Conservation (phyloP, 2,113 vertebrate genomes). For the Sinocyclocheilus rhinocerous region DNA sequence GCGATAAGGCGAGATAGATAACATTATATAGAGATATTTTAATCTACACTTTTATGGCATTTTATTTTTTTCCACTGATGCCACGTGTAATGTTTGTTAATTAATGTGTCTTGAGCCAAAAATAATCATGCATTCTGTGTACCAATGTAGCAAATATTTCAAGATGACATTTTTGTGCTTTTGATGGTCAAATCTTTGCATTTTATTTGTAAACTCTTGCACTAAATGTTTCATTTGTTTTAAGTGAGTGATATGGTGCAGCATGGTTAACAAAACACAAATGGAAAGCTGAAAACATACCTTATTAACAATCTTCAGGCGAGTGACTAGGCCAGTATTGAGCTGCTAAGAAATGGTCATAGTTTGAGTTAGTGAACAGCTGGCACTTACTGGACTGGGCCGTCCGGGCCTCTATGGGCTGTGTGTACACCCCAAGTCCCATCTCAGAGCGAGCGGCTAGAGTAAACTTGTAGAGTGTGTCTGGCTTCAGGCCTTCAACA, state of each 20-base stretch:
- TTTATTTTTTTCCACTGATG: not conserved
- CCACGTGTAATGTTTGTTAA: not conserved
- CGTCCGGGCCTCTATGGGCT: constrained; percentile 82
- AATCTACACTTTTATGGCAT: not conserved
- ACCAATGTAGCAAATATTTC: not conserved
- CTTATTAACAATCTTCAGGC: not conserved
- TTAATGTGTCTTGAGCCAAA: not conserved
- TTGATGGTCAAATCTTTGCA: not conserved
- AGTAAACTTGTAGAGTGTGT: constrained; percentile 87
- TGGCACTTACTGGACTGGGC: constrained; percentile 93
- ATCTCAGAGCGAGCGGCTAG: constrained; percentile 88
- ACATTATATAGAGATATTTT: not conserved
- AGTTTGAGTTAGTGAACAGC: not conserved
- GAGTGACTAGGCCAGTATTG: not conserved
- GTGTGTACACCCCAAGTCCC: constrained; percentile 90
- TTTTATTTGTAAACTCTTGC: not conserved
- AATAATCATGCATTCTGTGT: not conserved
- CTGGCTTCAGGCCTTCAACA: constrained; percentile 88
- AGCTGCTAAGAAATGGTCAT: not conserved
- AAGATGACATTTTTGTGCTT: not conserved
- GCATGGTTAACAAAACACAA: not conserved
- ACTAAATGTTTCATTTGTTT: not conserved
- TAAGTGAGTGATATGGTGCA: not conserved
- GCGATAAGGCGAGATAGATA: not conserved
- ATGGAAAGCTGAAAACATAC: not conserved